A percentile compares a stretch with the other conserved stretches of the same genome.
phyloP scores from a whole-genome alignment of 2,113 vertebrate genomes.

The Poecilia latipinna region DNA sequence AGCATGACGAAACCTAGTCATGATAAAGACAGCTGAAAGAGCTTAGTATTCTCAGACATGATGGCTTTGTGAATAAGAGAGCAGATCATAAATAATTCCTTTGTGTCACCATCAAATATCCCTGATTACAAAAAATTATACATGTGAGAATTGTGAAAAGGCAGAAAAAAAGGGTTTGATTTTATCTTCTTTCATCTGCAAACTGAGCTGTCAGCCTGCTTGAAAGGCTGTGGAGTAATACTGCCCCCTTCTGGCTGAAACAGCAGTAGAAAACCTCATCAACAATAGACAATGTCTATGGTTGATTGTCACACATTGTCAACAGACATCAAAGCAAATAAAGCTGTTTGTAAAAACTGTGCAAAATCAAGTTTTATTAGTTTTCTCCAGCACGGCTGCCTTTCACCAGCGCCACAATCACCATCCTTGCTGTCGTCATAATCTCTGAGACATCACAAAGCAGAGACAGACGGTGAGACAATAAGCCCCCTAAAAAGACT shows the following conservation, averaged over 20 bases:
- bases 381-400: slow-evolving; percentile 40
- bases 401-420: slow-evolving; percentile 58
- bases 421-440: slow-evolving; percentile 55
- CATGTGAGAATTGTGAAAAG: not conserved
- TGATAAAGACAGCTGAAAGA: not conserved
- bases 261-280: slow-evolving; percentile 2
- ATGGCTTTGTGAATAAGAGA: slow-evolving; percentile 1
- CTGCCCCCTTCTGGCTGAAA: slow-evolving; percentile 65
- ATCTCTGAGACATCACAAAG: slow-evolving; percentile 56
- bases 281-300: not conserved
- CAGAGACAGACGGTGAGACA: slow-evolving; percentile 46
- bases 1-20: not conserved
- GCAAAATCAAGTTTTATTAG: slow-evolving; percentile 82
- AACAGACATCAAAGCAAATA: slow-evolving; percentile 42
- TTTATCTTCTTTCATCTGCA: slow-evolving; percentile 5
- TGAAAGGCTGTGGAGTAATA: slow-evolving; percentile 41
- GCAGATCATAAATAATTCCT: slow-evolving; percentile 19
- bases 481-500: slow-evolving; percentile 45
- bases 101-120: not conserved
- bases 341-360: slow-evolving; percentile 75
- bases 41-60: not conserved
- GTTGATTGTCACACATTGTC: slow-evolving; percentile 8
- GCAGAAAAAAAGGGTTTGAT: slow-evolving; percentile 2
- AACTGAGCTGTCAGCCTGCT: not conserved
- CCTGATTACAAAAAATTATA: not conserved